phyloP scores from a whole-genome alignment of 2,113 vertebrate species.

The Lagenorhynchus albirostris region DNA sequence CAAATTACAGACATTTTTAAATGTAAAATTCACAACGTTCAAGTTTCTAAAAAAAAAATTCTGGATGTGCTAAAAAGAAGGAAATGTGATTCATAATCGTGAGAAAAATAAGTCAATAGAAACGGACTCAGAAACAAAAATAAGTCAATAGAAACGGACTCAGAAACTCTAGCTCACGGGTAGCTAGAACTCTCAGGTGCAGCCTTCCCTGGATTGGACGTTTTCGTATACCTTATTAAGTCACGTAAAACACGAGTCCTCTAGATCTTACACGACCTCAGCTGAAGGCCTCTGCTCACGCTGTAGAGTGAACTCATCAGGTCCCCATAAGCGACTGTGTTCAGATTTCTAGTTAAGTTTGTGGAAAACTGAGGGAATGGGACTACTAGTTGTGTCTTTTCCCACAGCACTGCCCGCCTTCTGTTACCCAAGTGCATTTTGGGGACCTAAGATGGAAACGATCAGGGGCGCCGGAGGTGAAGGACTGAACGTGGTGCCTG shows the following conservation, averaged over 20 bases:
- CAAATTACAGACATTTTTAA: not conserved
- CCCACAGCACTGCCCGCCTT: not conserved
- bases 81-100: not conserved
- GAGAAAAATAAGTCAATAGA: not conserved
- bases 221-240: not conserved
- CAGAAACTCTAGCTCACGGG: not conserved
- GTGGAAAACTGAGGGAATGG: not conserved
- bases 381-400: not conserved
- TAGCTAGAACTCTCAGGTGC: not conserved
- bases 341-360: not conserved
- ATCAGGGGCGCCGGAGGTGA: accelerated
- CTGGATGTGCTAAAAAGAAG: not conserved
- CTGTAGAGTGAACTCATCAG: not conserved
- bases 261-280: not conserved
- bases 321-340: not conserved
- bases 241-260: not conserved
- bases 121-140: not conserved
- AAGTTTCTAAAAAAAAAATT: not conserved
- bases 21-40: not conserved
- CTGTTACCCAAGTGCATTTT: no score
- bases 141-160: not conserved
- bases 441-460: not conserved
- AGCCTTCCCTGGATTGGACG: not conserved
- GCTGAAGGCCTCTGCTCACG: not conserved
- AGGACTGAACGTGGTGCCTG: not conserved